phyloP scores from a whole-genome alignment of 2,797 vertebrate species.

The Huso huso region DNA sequence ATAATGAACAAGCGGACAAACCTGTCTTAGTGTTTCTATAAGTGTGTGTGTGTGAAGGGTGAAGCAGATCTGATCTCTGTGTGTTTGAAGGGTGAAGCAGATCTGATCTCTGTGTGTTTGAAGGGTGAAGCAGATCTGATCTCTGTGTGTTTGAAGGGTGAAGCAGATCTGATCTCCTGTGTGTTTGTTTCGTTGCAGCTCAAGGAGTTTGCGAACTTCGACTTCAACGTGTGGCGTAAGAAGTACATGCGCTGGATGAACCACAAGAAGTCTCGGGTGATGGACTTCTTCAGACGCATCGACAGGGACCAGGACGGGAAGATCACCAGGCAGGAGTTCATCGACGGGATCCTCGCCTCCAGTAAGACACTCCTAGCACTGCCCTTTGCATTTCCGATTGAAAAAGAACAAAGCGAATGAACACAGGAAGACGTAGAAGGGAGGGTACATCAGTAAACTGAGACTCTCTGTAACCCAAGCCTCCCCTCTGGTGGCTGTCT shows the following conservation, averaged over 20 bases:
- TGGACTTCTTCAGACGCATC: constrained; percentile 85
- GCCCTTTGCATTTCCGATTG: too few relatives aligned
- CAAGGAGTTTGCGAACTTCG: constrained; percentile 84
- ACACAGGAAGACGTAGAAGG: background rate
- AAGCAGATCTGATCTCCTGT: too few relatives aligned
- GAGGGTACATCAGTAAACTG: too few relatives aligned
- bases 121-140: too few relatives aligned
- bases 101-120: too few relatives aligned
- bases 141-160: background rate
- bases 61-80: too few relatives aligned
- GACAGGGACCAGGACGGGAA: constrained; percentile 86
- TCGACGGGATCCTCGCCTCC: constrained; percentile 80
- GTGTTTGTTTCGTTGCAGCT: constrained; percentile 48
- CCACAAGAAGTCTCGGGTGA: constrained; percentile 82
- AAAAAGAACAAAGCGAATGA: background rate
- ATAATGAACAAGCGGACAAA: too few relatives aligned
- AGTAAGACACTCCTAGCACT: constrained; percentile 49
- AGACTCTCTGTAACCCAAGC: too few relatives aligned
- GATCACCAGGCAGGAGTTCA: constrained; percentile 82
- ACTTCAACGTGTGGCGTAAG: constrained; percentile 83
- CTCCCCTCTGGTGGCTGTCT: too few relatives aligned
- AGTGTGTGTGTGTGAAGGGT: too few relatives aligned
- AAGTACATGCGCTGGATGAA: constrained; percentile 92
- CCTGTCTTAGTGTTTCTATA: too few relatives aligned
- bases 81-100: too few relatives aligned